Conservation (phyloP, 2,888 invertebrate genomes). For the Rhingia rostrata region DNA sequence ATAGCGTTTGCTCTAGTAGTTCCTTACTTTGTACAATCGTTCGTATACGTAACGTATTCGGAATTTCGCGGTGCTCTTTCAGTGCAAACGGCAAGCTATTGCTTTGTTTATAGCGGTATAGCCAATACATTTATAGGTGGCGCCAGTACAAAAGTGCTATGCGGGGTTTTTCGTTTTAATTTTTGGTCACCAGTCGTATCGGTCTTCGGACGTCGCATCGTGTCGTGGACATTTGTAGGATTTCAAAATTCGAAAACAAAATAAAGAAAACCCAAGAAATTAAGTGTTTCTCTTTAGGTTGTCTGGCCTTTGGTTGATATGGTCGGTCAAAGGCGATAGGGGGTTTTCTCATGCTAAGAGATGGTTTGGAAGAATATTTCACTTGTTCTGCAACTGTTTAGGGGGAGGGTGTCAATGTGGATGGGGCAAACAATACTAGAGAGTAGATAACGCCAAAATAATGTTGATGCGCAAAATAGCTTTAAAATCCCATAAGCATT, state of each 20-base stretch:
- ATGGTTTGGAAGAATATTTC: constrained; percentile 39
- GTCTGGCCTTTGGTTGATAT: constrained; percentile 3
- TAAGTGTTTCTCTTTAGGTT: constrained; percentile 2
- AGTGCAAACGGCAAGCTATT: constrained; percentile 49
- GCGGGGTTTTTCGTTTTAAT: constrained; percentile 32
- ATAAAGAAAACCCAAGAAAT: background rate
- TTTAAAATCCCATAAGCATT: constrained; percentile 57
- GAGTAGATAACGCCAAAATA: constrained; percentile 7
- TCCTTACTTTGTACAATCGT: background rate
- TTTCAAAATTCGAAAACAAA: constrained; percentile 3
- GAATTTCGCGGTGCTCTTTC: constrained; percentile 62
- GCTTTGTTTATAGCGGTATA: constrained; percentile 28
- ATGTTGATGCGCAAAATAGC: constrained; percentile 61
- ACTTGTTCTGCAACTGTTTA: constrained; percentile 41
- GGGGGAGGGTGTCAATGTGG: background rate
- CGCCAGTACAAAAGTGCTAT: constrained; percentile 56
- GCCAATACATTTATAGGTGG: constrained; percentile 44
- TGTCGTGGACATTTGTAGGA: constrained; percentile 52
- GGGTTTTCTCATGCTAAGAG: constrained; percentile 37
- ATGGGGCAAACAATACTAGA: constrained; percentile 17
- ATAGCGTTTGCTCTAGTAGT: background rate
- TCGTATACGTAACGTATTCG: constrained; percentile 47
- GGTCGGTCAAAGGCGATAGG: background rate
- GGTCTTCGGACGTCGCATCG: background rate
- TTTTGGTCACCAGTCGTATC: constrained; percentile 47